phyloP scores from a whole-genome alignment of 2,113 vertebrate species.

The Rafetus swinhoei region DNA sequence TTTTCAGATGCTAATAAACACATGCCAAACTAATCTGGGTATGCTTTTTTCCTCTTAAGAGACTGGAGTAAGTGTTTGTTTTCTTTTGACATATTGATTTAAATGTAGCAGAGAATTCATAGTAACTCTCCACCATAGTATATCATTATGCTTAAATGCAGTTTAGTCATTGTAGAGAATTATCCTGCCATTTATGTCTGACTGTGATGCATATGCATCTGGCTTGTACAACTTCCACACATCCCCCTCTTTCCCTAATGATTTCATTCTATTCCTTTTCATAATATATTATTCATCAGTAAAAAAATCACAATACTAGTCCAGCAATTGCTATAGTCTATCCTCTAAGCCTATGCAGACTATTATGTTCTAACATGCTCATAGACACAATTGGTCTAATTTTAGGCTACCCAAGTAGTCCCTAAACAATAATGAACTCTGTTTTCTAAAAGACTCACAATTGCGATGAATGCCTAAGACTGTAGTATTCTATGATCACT shows the following conservation, averaged over 20 bases:
- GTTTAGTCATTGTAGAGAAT: neutral
- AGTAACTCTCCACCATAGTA: neutral
- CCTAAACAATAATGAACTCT: neutral
- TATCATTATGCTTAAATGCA: slow-evolving; percentile 12
- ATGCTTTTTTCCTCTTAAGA: neutral
- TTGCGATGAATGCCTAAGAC: neutral
- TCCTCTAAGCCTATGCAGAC: neutral
- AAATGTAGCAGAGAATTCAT: neutral
- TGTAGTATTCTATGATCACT: neutral
- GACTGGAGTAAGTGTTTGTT: neutral
- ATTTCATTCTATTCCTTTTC: slow-evolving; percentile 9
- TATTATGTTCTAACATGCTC: slow-evolving; percentile 9
- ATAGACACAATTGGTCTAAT: neutral
- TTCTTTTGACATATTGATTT: slow-evolving; percentile 26
- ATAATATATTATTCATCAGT: slow-evolving; percentile 4
- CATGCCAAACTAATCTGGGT: neutral
- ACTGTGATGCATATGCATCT: neutral
- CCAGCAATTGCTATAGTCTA: slow-evolving; percentile 20
- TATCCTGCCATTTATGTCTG: neutral
- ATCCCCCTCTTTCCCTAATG: neutral
- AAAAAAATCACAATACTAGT: neutral
- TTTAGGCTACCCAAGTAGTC: neutral
- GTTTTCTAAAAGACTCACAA: neutral
- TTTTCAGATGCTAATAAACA: neutral
- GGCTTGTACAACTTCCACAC: neutral